A percentile compares a stretch with the other conserved stretches of the same genome.
Conservation (phyloP, 1,140 invertebrate genomes). For the Ceratosolen solmsi region DNA sequence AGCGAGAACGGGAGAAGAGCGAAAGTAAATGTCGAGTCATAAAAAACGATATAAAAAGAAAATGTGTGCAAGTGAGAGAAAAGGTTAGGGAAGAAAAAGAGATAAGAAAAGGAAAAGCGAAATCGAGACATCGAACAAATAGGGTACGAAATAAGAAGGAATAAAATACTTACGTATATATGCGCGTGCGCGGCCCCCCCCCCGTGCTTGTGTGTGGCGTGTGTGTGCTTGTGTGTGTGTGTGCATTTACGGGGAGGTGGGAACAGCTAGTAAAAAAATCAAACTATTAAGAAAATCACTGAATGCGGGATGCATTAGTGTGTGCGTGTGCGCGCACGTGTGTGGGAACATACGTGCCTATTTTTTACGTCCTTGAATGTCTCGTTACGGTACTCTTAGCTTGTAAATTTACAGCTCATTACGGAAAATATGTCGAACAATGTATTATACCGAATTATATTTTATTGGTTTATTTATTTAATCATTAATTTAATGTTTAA, state of each 20-base stretch:
- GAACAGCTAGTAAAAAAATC: background rate
- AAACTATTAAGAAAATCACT: background rate
- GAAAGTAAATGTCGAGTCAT: slow-evolving; percentile 11
- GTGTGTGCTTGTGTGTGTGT: too few relatives aligned
- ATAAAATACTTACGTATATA: background rate
- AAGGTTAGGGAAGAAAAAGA: background rate
- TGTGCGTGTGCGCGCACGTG: too few relatives aligned
- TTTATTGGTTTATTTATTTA: too few relatives aligned
- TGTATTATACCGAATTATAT: too few relatives aligned
- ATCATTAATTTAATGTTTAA: too few relatives aligned
- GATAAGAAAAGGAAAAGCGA: slow-evolving; percentile 1
- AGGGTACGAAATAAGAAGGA: background rate
- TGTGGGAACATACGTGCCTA: background rate
- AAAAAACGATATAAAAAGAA: slow-evolving; percentile 6
- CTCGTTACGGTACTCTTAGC: too few relatives aligned
- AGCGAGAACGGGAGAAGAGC: background rate
- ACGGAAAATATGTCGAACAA: too few relatives aligned
- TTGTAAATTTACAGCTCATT: too few relatives aligned
- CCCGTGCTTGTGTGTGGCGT: too few relatives aligned
- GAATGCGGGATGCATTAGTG: background rate
- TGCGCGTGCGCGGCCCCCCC: too few relatives aligned
- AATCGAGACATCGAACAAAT: slow-evolving; percentile 8
- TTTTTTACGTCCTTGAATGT: background rate
- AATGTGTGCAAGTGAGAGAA: background rate
- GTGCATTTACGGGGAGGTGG: too few relatives aligned